These are phyloP conservation scores for Nymphalis io DNA, from an alignment of 1,140 invertebrate genomes.

Conservation along the genomic window DNA sequence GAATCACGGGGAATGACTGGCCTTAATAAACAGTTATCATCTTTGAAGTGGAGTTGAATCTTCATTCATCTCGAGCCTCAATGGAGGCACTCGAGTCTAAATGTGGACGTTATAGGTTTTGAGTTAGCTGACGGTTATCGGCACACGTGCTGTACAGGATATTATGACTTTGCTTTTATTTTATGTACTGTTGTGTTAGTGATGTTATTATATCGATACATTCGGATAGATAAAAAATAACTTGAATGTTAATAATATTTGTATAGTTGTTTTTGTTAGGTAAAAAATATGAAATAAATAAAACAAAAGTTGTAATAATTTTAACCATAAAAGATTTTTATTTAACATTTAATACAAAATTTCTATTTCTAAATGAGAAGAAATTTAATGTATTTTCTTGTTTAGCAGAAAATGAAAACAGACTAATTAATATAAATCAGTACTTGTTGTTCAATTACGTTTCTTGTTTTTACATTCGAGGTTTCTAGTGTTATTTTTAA, in stretches of 20 bases:
- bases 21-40: conserved; percentile 10
- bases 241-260: too few species aligned
- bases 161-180: conserved; percentile 69
- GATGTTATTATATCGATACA: conserved; percentile 36
- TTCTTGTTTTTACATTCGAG: too few species aligned
- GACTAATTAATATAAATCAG: too few species aligned
- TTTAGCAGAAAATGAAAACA: too few species aligned
- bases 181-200: conserved; percentile 47
- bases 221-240: not conserved
- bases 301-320: too few species aligned
- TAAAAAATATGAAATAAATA: too few species aligned
- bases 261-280: not conserved
- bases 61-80: conserved; percentile 37
- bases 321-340: too few species aligned
- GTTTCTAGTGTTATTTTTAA: not conserved
- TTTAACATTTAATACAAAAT: too few species aligned
- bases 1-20: not conserved
- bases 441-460: too few species aligned
- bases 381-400: too few species aligned
- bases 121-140: conserved; percentile 39
- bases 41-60: conserved; percentile 21
- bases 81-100: conserved; percentile 43
- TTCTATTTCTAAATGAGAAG: too few species aligned
- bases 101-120: conserved; percentile 37
- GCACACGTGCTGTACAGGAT: conserved; percentile 58